These are phyloP conservation scores for Prorops nasuta DNA, from an alignment of 1,140 invertebrate species.

Conservation along the genomic window DNA sequence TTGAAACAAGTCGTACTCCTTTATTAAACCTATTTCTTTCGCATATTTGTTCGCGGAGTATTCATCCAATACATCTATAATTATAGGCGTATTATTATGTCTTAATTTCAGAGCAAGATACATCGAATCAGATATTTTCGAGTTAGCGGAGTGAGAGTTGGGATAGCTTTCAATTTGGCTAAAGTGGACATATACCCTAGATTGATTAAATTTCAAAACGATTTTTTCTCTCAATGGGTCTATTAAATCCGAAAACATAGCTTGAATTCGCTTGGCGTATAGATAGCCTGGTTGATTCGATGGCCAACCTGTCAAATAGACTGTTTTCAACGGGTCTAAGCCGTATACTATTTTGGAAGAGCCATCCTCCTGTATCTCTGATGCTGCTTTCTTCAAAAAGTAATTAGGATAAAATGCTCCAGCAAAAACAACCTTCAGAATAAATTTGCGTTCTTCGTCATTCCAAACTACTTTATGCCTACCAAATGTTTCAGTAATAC, in stretches of 20 bases:
- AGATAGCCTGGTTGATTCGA: slow-evolving; percentile 69
- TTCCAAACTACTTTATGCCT: slow-evolving; percentile 45
- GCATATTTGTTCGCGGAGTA: slow-evolving; percentile 12
- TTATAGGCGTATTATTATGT: slow-evolving; percentile 54
- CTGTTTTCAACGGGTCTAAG: slow-evolving; percentile 73
- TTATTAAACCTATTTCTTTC: slow-evolving; percentile 1
- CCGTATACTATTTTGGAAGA: slow-evolving; percentile 66
- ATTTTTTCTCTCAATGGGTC: slow-evolving; percentile 51
- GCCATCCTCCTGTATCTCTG: slow-evolving; percentile 57
- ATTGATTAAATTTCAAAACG: too few species aligned
- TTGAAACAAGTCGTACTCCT: neutral
- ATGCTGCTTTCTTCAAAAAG: slow-evolving; percentile 62
- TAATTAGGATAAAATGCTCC: slow-evolving; percentile 87
- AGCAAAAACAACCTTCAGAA: slow-evolving; percentile 66
- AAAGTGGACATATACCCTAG: too few species aligned
- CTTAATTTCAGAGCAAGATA: slow-evolving; percentile 78
- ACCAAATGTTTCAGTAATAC: slow-evolving; percentile 53
- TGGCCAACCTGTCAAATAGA: slow-evolving; percentile 73
- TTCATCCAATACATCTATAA: slow-evolving; percentile 55
- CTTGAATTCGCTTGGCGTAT: slow-evolving; percentile 65
- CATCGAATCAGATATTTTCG: slow-evolving; percentile 67
- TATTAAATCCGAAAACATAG: slow-evolving; percentile 51
- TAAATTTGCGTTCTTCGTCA: slow-evolving; percentile 56
- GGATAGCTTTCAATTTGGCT: too few species aligned
- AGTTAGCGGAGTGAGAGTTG: too few species aligned